These are phyloP conservation scores for Deroplatys truncata DNA, from an alignment of 2,888 invertebrate species.

Conservation along the genomic window DNA sequence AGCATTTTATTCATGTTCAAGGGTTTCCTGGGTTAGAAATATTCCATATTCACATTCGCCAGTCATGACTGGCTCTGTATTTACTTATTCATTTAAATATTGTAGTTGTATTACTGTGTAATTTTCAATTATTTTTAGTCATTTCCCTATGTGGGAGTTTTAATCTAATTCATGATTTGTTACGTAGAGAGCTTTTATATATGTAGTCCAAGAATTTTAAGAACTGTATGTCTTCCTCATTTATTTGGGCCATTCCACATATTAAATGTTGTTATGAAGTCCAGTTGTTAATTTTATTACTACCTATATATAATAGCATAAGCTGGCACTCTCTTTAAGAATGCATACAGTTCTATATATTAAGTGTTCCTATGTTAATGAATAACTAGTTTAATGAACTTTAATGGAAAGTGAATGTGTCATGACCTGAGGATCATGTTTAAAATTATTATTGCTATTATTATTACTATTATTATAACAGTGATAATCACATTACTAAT, in stretches of 20 bases:
- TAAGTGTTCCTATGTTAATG: conserved; percentile 33
- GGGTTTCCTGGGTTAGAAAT: conserved; percentile 25
- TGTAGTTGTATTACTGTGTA: conserved; percentile 31
- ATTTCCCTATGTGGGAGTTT: conserved; percentile 20
- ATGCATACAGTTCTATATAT: conserved; percentile 30
- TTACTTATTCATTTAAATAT: conserved; percentile 29
- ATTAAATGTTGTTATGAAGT: background rate
- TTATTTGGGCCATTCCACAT: conserved; percentile 25
- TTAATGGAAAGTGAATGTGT: conserved; percentile 28
- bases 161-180: conserved; percentile 27
- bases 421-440: conserved; percentile 28
- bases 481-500: conserved; percentile 18
- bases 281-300: background rate
- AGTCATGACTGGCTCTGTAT: conserved; percentile 28
- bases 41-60: conserved; percentile 27
- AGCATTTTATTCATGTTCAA: background rate
- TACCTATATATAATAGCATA: background rate
- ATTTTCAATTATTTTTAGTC: conserved; percentile 28
- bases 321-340: background rate
- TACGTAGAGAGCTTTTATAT: conserved; percentile 30
- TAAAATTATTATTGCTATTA: conserved; percentile 19
- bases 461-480: background rate
- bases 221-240: conserved; percentile 32
- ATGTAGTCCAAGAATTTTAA: conserved; percentile 28
- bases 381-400: conserved; percentile 16